These are phyloP conservation scores for Esox niger DNA, from an alignment of 2,113 vertebrate genomes.

Conservation along the genomic window DNA sequence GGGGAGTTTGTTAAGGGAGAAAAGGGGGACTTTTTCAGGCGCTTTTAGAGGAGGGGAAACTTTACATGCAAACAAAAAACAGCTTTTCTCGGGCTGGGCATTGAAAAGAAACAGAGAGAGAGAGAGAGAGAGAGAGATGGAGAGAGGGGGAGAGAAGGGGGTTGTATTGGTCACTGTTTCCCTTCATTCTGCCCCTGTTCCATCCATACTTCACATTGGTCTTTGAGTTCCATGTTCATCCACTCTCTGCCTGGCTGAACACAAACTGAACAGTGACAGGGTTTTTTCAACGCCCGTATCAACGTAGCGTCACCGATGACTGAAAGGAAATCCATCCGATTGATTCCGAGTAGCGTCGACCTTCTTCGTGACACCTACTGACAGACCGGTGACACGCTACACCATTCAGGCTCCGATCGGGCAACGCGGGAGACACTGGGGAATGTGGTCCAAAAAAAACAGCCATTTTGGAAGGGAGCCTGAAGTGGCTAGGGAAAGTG, in stretches of 20 bases:
- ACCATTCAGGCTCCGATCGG: too few relatives aligned
- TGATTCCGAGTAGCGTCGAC: too few relatives aligned
- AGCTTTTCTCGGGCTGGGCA: constrained; percentile 32
- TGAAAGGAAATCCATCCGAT: too few relatives aligned
- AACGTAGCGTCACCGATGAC: too few relatives aligned
- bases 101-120: constrained; percentile 16
- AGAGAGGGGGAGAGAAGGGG: background rate
- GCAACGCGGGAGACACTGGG: too few relatives aligned
- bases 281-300: too few relatives aligned
- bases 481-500: too few relatives aligned
- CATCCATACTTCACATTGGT: background rate
- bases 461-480: too few relatives aligned
- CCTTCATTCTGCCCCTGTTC: background rate
- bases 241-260: background rate
- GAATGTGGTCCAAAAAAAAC: background rate
- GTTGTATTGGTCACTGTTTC: constrained; percentile 15
- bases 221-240: background rate
- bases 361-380: too few relatives aligned
- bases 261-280: background rate
- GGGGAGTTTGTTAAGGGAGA: constrained; percentile 65
- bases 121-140: constrained; percentile 10
- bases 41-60: constrained; percentile 41
- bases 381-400: too few relatives aligned
- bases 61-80: constrained; percentile 58
- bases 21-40: constrained; percentile 25